Evolutionary conservation across 2,113 vertebrate species (phyloP), one percentile per base, ranked within the genome.

Genomic region (Microtus oregoni): DNA sequence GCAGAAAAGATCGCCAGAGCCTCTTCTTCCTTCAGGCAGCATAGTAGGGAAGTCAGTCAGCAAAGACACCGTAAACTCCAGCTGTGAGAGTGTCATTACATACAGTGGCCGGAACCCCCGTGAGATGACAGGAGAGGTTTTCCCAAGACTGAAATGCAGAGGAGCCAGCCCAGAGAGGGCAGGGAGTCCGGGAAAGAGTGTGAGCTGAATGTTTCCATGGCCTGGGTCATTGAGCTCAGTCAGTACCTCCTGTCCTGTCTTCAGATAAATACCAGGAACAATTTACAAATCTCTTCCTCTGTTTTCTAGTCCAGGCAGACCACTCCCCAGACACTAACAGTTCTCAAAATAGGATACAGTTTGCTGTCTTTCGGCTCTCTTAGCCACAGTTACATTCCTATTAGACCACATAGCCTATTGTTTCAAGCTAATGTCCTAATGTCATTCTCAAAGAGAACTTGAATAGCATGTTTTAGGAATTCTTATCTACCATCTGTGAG

Each of bases 301-400:
- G 20, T 50, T 47, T 78, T 86, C 52, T 22, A 94, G 61, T 63
- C 35, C n/a, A 89, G 73, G 73, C 10, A 89, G 75, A 85, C 20
- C 11, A 55, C 9, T 32, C 47, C 38, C 44, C 82, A 63, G 12
- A 90, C 8, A 38, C 41, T 3, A 89, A 75, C 7, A 91, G 65
- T 77, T 81, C 77, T 30, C 32, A 90, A 75, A 70, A n/a, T 44
- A 89, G 81, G 41, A 68, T 68, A 38, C 70, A 19, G 79, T 77
- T 85, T 93, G 78, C 91, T 95, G n/a, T 50, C 24, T 88, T 87
- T 93, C 77, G 63, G 47, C 47, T 92, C 89, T 91, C 75, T 81
- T 87, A 47, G 41, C 72, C 55, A 65, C 58, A 85, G 91, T 76
- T 50, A 41, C 12, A 79, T 67, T 52, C 68, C 76, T 26, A 55